Evolutionary conservation across 2,888 invertebrate genomes (phyloP), one percentile per base, ranked within the genome.

Genomic region (Apodemia mormo): DNA sequence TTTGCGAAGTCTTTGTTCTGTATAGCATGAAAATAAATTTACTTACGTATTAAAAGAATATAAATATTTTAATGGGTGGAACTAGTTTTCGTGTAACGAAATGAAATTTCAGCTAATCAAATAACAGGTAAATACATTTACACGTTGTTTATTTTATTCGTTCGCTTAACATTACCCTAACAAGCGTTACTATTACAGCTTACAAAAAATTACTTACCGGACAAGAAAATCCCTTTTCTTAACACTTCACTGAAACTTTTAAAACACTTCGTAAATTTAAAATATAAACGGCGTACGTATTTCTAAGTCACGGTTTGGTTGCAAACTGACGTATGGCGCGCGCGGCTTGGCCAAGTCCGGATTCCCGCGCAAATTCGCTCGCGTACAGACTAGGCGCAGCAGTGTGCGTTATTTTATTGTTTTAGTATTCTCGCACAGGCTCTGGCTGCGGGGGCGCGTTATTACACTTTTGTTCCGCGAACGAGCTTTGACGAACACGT

Each of bases 251-350:
- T 52, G 14, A 52, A 61, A 61, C 33, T 33, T 61, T 61, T 61
- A 12, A 61, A 33, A 61, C 61, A 61, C 33, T 61, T 61, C 61
- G 61, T 61, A 14, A 33, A 10, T 33, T 14, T 14, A 61, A 33
- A 61, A 6, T 33, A 33, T 6, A 12, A 33, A 29, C 12, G 12
- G 77, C 79, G 78, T 84, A 81, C 78, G 78, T 82, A 81, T 81
- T 80, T 74, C 74, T 82, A 74, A 73, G 80, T 73, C 80, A 77
- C 79, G 79, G 75, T 82, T 81, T 85, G 80, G 77, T 72, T 81
- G 83, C 83, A 81, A 78, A 87, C 89, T 89, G 89, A 72, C 76
- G 78, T 68, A 70, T 64, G 71, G 69, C 61, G 66, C 72, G 66
- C 70, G 68, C 78, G 14, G 14, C 30, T 61, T 33, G 12, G 12